Base-by-base conservation (phyloP, 2,888 invertebrate species). In the Philonicus albiceps region DNA sequence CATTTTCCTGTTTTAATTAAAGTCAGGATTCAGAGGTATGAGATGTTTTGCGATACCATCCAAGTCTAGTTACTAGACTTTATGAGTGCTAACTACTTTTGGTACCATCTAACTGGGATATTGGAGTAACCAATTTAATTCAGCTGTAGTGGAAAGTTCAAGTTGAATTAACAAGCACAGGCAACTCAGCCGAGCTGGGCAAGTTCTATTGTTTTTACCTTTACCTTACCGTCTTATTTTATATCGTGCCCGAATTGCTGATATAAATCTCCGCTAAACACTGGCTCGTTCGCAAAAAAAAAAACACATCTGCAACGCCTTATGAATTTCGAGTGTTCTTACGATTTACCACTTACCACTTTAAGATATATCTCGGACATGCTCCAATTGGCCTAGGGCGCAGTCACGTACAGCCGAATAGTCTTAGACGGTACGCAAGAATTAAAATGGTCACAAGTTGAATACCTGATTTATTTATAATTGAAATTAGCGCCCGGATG, bases 241-340 rank as follows among this genome's bases (percentile, higher is more conserved):
- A 81, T 81, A 64, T 81, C 34, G 53, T 81, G 64, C 64, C 55
- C 55, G 55, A 64, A 64, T 37, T 81, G 31, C 13, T 19, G 55
- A 81, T 64, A 81, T 81, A 53, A 81, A 81, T 81, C 81, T 81
- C 31, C 11, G 37, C 81, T 81, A 53, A 81, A 81, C 34, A 31
- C n/a, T 49, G 30, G 64, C 64, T n/a, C 4, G 30, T 16, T 81
- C 30, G 1, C 55, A 55, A 74, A 34, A 43, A 55, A 74, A 34
- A 43, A 74, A 74, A 7, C 74, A 74, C 74, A 74, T 34, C 74
- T 34, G 74, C 31, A 74, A 78, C 27, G 78, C 78, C 30, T 43
- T 49, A 49, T 13, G 49, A 78, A 27, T 78, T 78, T 43, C 76
- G 76, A 76, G 40, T 76, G 76, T 76, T 76, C 76, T 76, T 76